Base-by-base conservation (phyloP, 92 coral and sea anemone species). In the Montipora capitata region DNA sequence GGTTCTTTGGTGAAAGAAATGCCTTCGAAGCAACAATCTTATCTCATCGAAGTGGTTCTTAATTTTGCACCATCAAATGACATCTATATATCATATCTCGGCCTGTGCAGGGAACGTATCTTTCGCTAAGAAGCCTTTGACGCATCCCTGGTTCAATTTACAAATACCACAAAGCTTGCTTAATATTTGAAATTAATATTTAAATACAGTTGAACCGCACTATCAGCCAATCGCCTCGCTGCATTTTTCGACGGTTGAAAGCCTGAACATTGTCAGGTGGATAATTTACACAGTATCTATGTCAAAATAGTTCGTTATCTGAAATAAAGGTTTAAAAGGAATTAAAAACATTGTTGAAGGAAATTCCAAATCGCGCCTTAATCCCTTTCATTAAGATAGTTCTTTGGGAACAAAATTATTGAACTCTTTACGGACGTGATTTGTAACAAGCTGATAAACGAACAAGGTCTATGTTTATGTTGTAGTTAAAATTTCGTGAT, bases 141-240 rank as follows among this genome's bases (percentile, higher is more conserved):
- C 58, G 87, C n/a, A 72, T 77, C 73, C 35, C 43, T 83, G 59
- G 87, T 83, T 72, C 3, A 83, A 83, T 83, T 72, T 72, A 59
- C 43, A 61, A 83, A 83, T 11, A 39, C 87, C 61, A 39, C 70
- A 61, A 72, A 52, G 72, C 40, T 72, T 83, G 62, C 67, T 85
- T 77, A 76, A 67, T 76, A 35, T 85, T 48, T 63, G 76, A 65
- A 85, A 85, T 85, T 73, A 85, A 85, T 85, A 85, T 85, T 85
- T 85, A 85, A 85, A 85, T 76, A 85, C 83, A 85, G 39, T 64
- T 64, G 42, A 48, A 48, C 10, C 40, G 58, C 54, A 9, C 56
- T 8, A 38, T 48, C 67, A 74, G 75, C 89, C 89, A 85, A 85
- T 85, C 83, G 76, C 1, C 41, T 4, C 40, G 9, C 48, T 7